A percentile compares a stretch with the other conserved stretches of the same genome.
These are phyloP conservation scores for Tenthredo livida DNA, from an alignment of 2,888 invertebrate species.

Conservation along the genomic window DNA sequence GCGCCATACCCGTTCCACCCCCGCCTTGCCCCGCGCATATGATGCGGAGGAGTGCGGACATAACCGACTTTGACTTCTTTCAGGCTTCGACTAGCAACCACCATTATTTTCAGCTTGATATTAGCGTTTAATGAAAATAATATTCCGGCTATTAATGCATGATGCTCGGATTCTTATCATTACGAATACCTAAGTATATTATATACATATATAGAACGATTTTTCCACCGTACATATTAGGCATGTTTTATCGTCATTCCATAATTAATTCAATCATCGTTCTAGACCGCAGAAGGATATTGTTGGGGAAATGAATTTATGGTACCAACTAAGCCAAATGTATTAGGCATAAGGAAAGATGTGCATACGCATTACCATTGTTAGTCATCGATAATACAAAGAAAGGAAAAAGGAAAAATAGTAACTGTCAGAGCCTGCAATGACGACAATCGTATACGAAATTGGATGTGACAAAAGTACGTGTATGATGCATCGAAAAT, in stretches of 20 bases:
- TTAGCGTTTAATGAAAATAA: background rate
- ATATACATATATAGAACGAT: background rate
- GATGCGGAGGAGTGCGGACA: slow-evolving; percentile 36
- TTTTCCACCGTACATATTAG: background rate
- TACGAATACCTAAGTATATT: background rate
- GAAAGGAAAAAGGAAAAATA: background rate
- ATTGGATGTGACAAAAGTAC: background rate
- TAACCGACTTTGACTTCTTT: slow-evolving; percentile 39
- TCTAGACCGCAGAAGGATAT: background rate
- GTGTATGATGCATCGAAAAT: background rate
- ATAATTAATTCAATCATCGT: background rate
- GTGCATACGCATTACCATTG: background rate
- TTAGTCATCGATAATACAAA: background rate
- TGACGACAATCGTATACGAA: background rate
- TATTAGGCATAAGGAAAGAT: background rate
- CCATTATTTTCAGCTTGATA: background rate
- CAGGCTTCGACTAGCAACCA: background rate
- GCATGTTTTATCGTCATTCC: background rate
- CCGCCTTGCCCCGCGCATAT: background rate
- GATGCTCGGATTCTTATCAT: background rate
- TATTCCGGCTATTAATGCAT: background rate
- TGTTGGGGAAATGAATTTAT: background rate
- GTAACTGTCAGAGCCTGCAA: background rate
- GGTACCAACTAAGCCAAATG: background rate
- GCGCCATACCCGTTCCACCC: slow-evolving; percentile 40